Evolutionary conservation across 2,888 invertebrate species (phyloP).

Genomic region (Sphaerophoria rueppellii): DNA sequence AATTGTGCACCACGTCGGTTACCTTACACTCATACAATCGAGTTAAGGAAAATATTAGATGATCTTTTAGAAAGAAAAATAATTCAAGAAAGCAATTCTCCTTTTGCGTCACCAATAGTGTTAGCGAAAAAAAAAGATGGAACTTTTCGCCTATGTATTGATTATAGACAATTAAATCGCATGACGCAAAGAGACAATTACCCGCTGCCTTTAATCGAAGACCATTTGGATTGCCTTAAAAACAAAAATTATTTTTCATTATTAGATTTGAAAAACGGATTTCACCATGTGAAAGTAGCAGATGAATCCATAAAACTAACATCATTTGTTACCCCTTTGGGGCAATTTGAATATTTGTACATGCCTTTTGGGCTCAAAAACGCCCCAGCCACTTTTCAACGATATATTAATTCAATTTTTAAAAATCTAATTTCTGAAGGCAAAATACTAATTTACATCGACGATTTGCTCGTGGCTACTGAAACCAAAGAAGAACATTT

Average conservation of each 20-base stretch:
- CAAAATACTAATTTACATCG: no score
- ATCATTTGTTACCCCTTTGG: no score
- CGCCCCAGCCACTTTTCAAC: conserved; percentile 19
- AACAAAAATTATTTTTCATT: neutral
- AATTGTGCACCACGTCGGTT: conserved; percentile 25
- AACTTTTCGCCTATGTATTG: neutral
- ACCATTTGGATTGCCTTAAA: neutral
- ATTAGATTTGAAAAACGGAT: no score
- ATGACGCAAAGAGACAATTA: neutral
- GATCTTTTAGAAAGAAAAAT: neutral
- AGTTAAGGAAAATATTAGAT: neutral
- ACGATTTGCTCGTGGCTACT: no score
- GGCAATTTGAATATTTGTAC: no score
- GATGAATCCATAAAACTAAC: no score
- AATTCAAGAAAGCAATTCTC: neutral
- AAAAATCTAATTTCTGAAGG: no score
- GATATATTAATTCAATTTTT: neutral
- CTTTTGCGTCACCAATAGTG: no score
- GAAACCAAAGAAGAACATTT: neutral
- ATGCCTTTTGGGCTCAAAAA: neutral
- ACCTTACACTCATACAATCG: conserved; percentile 11
- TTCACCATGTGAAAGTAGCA: no score
- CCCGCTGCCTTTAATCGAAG: neutral
- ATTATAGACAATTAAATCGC: neutral
- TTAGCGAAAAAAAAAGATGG: neutral